phyloP scores from a whole-genome alignment of 2,797 vertebrate species.

The Podarcis siculus region DNA sequence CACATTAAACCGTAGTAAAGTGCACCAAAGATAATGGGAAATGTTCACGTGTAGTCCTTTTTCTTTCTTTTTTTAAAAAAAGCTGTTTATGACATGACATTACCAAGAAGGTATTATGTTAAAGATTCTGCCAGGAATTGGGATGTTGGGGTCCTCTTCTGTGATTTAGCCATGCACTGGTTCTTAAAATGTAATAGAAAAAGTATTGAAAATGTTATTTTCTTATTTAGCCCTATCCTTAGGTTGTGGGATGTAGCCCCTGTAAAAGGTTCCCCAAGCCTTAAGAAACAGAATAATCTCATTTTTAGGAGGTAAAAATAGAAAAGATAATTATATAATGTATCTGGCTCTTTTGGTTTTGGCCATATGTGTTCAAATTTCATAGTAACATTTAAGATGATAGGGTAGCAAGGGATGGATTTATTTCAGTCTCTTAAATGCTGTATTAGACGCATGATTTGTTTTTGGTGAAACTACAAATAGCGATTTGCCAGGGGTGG shows the following conservation, averaged over 20 bases:
- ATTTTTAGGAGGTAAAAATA: slow-evolving; percentile 68
- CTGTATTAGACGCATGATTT: slow-evolving; percentile 62
- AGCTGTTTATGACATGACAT: slow-evolving; percentile 69
- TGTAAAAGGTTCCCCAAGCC: slow-evolving; percentile 50
- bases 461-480: slow-evolving; percentile 45
- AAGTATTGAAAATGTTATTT: slow-evolving; percentile 34
- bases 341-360: slow-evolving; percentile 59
- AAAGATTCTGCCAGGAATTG: slow-evolving; percentile 66
- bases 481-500: slow-evolving; percentile 47
- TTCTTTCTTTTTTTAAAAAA: slow-evolving; percentile 12
- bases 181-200: slow-evolving; percentile 55
- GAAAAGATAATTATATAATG: slow-evolving; percentile 62
- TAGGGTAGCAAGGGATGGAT: slow-evolving; percentile 68
- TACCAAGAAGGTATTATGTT: slow-evolving; percentile 69
- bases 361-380: slow-evolving; percentile 70
- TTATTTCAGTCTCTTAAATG: slow-evolving; percentile 68
- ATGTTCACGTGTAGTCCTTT: slow-evolving; percentile 5
- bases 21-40: slow-evolving; percentile 41
- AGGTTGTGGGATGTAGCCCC: not conserved
- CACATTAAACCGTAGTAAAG: not conserved
- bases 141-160: not conserved
- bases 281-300: slow-evolving; percentile 53
- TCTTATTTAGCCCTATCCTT: slow-evolving; percentile 43
- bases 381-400: slow-evolving; percentile 65
- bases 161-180: slow-evolving; percentile 49